These are phyloP conservation scores for Drosophila subsilvestris DNA, from an alignment of 2,888 invertebrate genomes.

Conservation along the genomic window DNA sequence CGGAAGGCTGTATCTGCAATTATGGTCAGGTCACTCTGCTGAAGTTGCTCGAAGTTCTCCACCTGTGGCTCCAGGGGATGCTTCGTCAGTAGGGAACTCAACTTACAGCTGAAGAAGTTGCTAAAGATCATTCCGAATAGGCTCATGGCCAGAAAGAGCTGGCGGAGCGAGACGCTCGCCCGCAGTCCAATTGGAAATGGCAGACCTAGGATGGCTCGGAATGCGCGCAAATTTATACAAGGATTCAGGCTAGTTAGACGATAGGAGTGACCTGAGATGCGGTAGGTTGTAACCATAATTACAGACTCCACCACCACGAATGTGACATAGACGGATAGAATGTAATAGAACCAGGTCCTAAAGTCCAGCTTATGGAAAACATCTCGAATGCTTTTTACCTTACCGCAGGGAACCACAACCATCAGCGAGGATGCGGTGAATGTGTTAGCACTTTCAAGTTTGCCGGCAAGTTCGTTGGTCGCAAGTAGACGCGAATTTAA, in stretches of 20 bases:
- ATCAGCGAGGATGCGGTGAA: not conserved
- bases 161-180: constrained; percentile 11
- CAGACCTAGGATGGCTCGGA: constrained; percentile 36
- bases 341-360: constrained; percentile 1
- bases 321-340: constrained; percentile 23
- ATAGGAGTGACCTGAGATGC: not conserved
- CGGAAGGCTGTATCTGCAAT: not conserved
- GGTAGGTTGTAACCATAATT: constrained; percentile 5
- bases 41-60: constrained; percentile 25
- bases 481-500: not conserved
- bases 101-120: constrained; percentile 39
- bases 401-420: constrained; percentile 44
- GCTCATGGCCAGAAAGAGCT: constrained; percentile 35
- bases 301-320: constrained; percentile 24
- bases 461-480: not conserved
- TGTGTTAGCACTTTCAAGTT: not conserved
- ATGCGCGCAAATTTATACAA: constrained; percentile 22
- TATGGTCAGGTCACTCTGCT: constrained; percentile 9
- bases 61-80: constrained; percentile 14
- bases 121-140: constrained; percentile 34
- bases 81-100: constrained; percentile 39
- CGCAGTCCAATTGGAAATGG: constrained; percentile 10
- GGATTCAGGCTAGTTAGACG: not conserved
- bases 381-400: constrained; percentile 5
- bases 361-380: constrained; percentile 13